Evolutionary conservation across 2,797 vertebrate genomes (phyloP).

Genomic region (Anomalospiza imberbis): DNA sequence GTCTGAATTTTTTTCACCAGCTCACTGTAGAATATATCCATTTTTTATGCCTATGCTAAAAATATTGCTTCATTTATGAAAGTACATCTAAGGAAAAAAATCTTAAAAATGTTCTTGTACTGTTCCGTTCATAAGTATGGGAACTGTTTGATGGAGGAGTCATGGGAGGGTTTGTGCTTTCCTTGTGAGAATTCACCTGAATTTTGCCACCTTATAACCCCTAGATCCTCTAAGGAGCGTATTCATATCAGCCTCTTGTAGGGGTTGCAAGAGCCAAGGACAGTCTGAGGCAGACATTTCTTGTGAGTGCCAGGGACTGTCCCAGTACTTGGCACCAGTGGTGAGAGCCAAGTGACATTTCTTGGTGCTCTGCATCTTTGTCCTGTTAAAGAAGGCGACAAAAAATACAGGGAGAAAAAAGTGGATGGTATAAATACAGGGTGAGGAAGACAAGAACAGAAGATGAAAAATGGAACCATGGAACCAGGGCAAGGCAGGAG

Average conservation of each 20-base stretch:
- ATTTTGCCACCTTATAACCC: background rate
- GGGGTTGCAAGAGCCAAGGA: background rate
- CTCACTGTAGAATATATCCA: background rate
- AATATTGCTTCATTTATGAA: background rate
- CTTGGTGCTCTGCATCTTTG: background rate
- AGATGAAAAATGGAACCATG: background rate
- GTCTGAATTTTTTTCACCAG: background rate
- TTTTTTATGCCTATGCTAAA: background rate
- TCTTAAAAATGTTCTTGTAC: background rate
- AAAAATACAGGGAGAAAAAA: background rate
- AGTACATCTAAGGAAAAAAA: background rate
- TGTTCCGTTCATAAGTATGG: background rate
- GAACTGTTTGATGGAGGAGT: background rate
- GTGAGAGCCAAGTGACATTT: background rate
- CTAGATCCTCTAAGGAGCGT: background rate
- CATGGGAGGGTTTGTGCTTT: fast-evolving
- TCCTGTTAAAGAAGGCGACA: background rate
- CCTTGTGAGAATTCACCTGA: background rate
- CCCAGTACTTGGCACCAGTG: background rate
- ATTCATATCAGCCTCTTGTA: background rate
- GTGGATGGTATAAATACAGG: background rate
- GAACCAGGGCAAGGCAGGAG: background rate
- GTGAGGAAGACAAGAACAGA: background rate
- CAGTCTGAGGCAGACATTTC: background rate
- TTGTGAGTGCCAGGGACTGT: background rate